Evolutionary conservation across 2,888 invertebrate species (phyloP).

Genomic region (Hofmannophila pseudospretella): DNA sequence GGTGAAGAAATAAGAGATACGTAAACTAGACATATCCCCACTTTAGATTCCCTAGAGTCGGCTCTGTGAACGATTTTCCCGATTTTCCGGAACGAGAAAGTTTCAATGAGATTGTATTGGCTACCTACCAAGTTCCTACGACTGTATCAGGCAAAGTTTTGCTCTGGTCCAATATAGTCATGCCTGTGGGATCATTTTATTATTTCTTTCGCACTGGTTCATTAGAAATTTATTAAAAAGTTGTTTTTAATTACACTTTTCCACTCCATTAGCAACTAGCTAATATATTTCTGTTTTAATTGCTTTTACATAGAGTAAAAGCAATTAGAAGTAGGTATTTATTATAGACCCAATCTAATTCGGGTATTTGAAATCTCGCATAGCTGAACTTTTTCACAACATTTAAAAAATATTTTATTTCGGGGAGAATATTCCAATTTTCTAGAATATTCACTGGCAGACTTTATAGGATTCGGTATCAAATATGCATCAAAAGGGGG

Average conservation of each 20-base stretch:
- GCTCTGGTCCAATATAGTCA: conserved; percentile 15
- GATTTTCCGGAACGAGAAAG: conserved; percentile 44
- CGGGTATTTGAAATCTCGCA: no score
- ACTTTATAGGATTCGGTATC: no score
- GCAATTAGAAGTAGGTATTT: no score
- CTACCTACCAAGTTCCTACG: conserved; percentile 51
- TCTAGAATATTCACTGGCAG: no score
- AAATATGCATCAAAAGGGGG: no score
- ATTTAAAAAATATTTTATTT: not conserved
- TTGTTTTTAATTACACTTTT: no score
- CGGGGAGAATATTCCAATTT: no score
- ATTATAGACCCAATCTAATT: no score
- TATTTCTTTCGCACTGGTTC: conserved; percentile 1
- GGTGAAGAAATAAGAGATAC: no score
- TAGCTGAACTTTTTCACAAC: not conserved
- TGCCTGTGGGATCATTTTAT: conserved; percentile 9
- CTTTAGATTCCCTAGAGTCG: conserved; percentile 8
- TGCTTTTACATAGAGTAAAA: no score
- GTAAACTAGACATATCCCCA: not conserved
- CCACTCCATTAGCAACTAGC: no score
- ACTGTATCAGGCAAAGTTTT: conserved; percentile 32
- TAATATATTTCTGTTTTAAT: no score
- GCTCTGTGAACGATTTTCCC: conserved; percentile 27
- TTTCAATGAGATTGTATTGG: conserved; percentile 72
- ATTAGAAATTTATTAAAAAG: not conserved